Base-by-base conservation (phyloP, 2,888 invertebrate species). In the Pilophorus perplexus region DNA sequence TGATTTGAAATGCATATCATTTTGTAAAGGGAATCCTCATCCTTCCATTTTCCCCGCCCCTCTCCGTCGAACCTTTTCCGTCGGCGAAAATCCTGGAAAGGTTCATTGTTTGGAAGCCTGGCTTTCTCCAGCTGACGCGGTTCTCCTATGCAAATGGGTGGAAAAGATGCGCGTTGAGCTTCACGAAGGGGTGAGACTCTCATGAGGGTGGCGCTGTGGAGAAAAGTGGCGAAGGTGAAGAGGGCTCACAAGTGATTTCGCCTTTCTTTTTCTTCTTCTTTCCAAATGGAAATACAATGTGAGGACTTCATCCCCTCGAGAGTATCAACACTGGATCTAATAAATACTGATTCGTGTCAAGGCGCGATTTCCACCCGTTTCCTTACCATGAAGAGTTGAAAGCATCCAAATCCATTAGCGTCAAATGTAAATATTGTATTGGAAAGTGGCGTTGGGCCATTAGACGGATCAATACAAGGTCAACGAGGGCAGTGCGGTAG, bases 1-100 rank as follows among this genome's bases (percentile, higher is more conserved):
- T 67, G 68, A 68, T 68, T 68, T 68, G 68, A 68, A 68, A 68
- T 68, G 68, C 68, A 68, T 68, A 68, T 68, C 64, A 64, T 64
- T 64, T 64, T 64, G 27, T 28, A n/a, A n/a, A n/a, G 22, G 62
- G 62, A 20, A 27, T 62, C 62, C 48, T 62, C 62, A 48, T 46
- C 62, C 62, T 62, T 40, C 44, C 16, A 22, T 44, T 5, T n/a
- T 27, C 25, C 33, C 44, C 33, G 16, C 46, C 46, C 27, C 33
- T 46, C 48, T 23, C 27, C 46, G 10, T 28, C 62, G 28, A n/a
- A 27, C 46, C 33, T 46, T 62, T 48, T 62, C 28, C 62, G 14
- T 48, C n/a, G n/a, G n/a, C n/a, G 46, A 38, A 42, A 55, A 59
- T 59, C 62, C 62, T 22, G 27, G 12, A 28, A 28, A 44, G 62